Evolutionary conservation across 2,113 vertebrate species (phyloP).

Genomic region (Burhinus oedicnemus): DNA sequence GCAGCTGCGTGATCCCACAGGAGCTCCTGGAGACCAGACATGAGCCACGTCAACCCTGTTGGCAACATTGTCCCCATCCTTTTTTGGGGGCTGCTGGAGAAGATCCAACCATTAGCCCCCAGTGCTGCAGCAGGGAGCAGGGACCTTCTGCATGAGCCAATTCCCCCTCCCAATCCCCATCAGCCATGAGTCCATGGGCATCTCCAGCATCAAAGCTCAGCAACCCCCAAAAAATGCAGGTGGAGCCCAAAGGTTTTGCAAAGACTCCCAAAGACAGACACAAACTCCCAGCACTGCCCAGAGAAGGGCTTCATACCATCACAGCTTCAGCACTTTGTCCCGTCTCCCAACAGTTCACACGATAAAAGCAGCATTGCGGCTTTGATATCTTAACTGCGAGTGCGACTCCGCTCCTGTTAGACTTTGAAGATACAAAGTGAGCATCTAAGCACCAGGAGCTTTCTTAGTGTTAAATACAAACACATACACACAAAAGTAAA

Average conservation of each 20-base stretch:
- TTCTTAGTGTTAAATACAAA: background rate
- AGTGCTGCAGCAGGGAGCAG: background rate
- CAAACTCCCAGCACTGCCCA: background rate
- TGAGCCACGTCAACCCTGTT: background rate
- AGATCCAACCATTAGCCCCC: background rate
- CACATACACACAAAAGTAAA: background rate
- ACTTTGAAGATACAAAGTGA: background rate
- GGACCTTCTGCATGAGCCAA: background rate
- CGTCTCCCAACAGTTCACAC: background rate
- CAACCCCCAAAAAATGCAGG: background rate
- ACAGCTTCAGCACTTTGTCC: background rate
- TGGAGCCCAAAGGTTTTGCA: background rate
- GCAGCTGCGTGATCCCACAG: background rate
- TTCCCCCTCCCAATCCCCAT: background rate
- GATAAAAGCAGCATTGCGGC: background rate
- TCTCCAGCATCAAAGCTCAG: background rate
- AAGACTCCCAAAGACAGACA: background rate
- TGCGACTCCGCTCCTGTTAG: background rate
- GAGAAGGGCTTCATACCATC: background rate
- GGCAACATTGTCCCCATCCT: background rate
- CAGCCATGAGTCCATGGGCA: background rate
- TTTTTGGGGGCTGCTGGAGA: background rate
- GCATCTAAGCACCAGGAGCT: background rate
- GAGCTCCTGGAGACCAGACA: background rate
- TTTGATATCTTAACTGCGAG: background rate